A percentile compares a stretch with the other conserved stretches of the same genome.
These are phyloP conservation scores for Iphiclides podalirius DNA, from an alignment of 2,888 invertebrate species.

Conservation along the genomic window DNA sequence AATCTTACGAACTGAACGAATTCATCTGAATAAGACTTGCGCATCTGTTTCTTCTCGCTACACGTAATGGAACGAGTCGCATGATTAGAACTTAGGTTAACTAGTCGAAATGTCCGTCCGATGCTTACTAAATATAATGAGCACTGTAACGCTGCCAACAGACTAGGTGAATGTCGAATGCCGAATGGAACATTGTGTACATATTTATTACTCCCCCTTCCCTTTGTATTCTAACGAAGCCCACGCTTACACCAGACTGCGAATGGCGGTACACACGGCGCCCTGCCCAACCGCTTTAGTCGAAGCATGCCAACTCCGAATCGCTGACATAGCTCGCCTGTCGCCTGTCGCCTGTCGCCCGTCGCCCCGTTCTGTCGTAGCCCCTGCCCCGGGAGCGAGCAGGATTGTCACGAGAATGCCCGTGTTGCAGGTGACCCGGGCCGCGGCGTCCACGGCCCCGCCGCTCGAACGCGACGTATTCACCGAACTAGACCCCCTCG, in stretches of 20 bases:
- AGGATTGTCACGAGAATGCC: constrained; percentile 43
- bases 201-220: no score
- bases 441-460: constrained; percentile 58
- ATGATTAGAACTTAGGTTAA: constrained; percentile 8
- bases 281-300: no score
- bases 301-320: no score
- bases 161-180: no score
- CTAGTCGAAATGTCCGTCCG: constrained; percentile 6
- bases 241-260: no score
- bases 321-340: no score
- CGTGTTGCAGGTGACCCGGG: constrained; percentile 71
- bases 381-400: constrained; percentile 13
- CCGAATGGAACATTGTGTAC: no score
- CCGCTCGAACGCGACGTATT: constrained; percentile 88
- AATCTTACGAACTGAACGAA: no score
- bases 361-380: background rate
- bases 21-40: no score
- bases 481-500: constrained; percentile 95
- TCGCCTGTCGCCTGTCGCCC: no score
- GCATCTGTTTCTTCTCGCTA: constrained; percentile 14
- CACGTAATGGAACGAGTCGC: background rate
- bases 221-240: no score
- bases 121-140: constrained; percentile 1
- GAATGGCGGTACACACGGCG: no score
- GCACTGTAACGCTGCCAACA: constrained; percentile 7